Conservation (phyloP, 2,797 vertebrate genomes). For the Hafferia zeledoni region DNA sequence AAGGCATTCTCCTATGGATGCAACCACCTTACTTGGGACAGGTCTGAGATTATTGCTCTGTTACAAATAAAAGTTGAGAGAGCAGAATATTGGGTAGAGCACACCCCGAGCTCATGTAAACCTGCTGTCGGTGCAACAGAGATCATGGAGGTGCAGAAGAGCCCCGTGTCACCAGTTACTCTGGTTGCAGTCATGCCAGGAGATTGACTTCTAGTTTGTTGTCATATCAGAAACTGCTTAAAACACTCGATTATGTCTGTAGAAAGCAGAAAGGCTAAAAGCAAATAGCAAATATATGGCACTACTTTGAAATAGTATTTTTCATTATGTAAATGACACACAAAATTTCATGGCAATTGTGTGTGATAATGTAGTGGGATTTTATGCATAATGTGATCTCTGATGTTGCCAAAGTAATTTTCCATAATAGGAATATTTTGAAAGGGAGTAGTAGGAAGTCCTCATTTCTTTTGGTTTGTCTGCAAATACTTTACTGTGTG, state of each 20-base stretch:
- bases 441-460: neutral
- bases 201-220: neutral
- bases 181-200: neutral
- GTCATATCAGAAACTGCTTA: neutral
- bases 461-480: neutral
- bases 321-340: neutral
- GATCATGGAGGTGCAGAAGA: neutral
- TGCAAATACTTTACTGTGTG: neutral
- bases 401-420: neutral
- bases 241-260: neutral
- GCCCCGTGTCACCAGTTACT: neutral
- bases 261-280: neutral
- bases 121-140: neutral
- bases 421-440: neutral
- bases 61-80: neutral
- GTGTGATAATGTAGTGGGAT: neutral
- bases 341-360: neutral
- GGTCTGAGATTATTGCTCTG: neutral
- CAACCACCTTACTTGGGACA: neutral
- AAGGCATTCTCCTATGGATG: neutral
- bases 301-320: neutral
- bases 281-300: neutral
- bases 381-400: neutral
- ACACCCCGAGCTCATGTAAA: accelerated
- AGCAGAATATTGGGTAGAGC: neutral